Evolutionary conservation across 2,888 invertebrate species (phyloP), one percentile per base, ranked within the genome.

Genomic region (Caenorhabditis japonica): DNA sequence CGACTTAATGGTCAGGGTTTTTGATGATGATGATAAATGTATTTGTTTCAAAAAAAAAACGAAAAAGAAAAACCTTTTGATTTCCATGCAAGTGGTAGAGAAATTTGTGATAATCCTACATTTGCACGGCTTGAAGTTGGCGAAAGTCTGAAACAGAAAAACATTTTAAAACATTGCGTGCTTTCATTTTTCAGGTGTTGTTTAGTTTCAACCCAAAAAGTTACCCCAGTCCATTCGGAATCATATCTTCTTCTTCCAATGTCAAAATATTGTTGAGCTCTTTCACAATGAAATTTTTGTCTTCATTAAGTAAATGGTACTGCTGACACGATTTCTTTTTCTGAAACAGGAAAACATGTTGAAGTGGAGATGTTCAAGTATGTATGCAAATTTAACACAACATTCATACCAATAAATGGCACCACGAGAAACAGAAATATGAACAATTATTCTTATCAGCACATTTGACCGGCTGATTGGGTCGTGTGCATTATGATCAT

Each of bases 21-120:
- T 30, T 30, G 30, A 10, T 5, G 30, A 30, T 7, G 30, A 30
- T 30, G 30, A 7, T 30, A 30, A 30, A 7, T 46, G 36, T 44
- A 36, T 30, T 53, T 41, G 21, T 47, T 49, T 41, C 39, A 23
- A 19, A 17, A 21, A 23, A 12, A 10, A 3, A 36, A 19, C 25
- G 17, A n/a, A 15, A 1, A 12, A 27, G 17, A n/a, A 27, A 21
- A 5, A 73, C 72, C 72, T 59, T 73, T 68, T 33, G 68, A 49
- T 30, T 81, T 81, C 81, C 81, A 81, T 3, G 79, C 81, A 0
- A 81, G 49, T 33, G 81, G 81, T 13, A 81, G 56, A 23, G 73
- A 75, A 13, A 81, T 74, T 52, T 81, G 81, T 4, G 81, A 81
- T 33, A 81, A 47, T 15, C 79, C 79, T 10, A 80, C 59, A 51